Conservation (phyloP, 2,113 vertebrate species). For the Campylomormyrus tamandua region DNA sequence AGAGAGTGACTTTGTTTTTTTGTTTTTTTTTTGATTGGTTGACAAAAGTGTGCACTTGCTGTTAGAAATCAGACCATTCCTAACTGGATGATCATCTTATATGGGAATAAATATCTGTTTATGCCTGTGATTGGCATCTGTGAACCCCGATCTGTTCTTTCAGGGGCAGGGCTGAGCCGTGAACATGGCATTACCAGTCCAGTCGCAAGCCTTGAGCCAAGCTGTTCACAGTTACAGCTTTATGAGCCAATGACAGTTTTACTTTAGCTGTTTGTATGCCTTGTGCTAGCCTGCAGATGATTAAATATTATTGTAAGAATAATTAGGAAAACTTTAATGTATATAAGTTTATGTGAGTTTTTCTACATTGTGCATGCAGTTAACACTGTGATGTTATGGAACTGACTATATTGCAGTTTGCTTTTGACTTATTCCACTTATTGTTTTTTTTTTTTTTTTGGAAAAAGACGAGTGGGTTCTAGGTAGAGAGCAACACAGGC, state of each 20-base stretch:
- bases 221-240: neutral
- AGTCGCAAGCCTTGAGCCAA: neutral
- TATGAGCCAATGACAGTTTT: neutral
- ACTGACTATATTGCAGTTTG: neutral
- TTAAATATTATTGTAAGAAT: neutral
- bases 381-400: neutral
- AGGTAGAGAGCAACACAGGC: neutral
- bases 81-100: neutral
- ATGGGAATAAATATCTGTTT: neutral
- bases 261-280: neutral
- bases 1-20: neutral
- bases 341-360: neutral
- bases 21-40: neutral
- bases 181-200: neutral
- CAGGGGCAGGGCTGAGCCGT: neutral
- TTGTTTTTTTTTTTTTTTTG: neutral
- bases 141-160: neutral
- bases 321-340: neutral
- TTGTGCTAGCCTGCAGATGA: neutral
- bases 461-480: neutral
- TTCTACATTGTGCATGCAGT: neutral
- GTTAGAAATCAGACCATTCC: neutral
- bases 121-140: neutral
- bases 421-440: neutral
- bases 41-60: neutral